These are phyloP conservation scores for Donacobius atricapilla DNA, from an alignment of 2,113 vertebrate genomes.

Conservation along the genomic window DNA sequence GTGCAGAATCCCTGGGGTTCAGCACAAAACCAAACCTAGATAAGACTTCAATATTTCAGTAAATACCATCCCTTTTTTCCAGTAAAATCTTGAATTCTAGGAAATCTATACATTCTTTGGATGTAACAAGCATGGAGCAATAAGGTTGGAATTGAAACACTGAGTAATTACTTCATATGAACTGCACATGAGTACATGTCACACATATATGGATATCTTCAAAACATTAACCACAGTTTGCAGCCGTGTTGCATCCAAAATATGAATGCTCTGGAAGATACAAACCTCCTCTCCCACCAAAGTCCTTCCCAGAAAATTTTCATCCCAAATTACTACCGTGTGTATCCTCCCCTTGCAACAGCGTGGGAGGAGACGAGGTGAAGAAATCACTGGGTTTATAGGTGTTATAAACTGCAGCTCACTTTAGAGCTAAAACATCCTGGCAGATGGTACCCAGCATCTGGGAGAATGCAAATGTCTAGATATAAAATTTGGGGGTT, in stretches of 20 bases:
- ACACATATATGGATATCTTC: not conserved
- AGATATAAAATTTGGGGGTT: slow-evolving; percentile 31
- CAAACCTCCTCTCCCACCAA: not conserved
- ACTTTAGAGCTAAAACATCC: not conserved
- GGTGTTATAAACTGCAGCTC: not conserved
- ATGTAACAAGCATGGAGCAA: not conserved
- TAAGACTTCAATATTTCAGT: not conserved
- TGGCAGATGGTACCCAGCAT: slow-evolving; percentile 35
- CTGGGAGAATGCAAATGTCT: slow-evolving; percentile 25
- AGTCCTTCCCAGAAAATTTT: not conserved
- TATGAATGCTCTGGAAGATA: not conserved
- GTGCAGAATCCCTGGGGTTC: not conserved
- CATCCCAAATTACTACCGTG: accelerated
- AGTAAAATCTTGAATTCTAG: not conserved
- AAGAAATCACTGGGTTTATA: not conserved
- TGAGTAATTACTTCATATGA: accelerated
- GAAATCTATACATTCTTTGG: not conserved
- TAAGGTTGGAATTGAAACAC: not conserved
- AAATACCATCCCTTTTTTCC: not conserved
- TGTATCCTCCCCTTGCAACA: not conserved
- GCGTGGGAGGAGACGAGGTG: accelerated
- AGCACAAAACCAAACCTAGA: not conserved
- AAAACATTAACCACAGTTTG: not conserved
- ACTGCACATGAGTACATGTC: too few species aligned
- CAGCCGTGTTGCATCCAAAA: not conserved